Conservation (phyloP, 2,888 invertebrate genomes). For the Acrocyrtus sp. region DNA sequence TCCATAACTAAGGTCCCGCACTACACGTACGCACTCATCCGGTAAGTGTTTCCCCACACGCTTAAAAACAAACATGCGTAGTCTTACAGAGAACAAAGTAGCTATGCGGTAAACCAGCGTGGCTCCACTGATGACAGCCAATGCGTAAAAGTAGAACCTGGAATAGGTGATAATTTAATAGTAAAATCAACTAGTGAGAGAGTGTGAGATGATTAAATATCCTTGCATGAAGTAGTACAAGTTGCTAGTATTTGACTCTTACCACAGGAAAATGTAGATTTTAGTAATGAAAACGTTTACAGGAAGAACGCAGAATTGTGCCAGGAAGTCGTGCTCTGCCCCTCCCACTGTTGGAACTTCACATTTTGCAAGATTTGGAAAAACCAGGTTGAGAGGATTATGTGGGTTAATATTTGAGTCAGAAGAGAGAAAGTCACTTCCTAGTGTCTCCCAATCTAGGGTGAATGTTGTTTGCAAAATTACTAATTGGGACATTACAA, state of each 20-base stretch:
- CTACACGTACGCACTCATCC: slow-evolving; percentile 5
- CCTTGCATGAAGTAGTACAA: too few species aligned
- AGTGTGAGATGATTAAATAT: neutral
- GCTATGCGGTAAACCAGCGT: slow-evolving; percentile 16
- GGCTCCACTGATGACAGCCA: slow-evolving; percentile 5
- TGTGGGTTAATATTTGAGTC: slow-evolving; percentile 12
- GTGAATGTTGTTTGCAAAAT: slow-evolving; percentile 13
- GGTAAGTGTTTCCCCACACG: neutral
- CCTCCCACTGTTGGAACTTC: slow-evolving; percentile 15
- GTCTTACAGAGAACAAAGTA: slow-evolving; percentile 10
- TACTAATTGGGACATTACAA: slow-evolving; percentile 29
- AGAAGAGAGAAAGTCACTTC: slow-evolving; percentile 29
- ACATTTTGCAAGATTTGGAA: slow-evolving; percentile 45
- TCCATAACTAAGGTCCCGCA: slow-evolving; percentile 14
- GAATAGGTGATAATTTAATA: neutral
- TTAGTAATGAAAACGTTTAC: slow-evolving; percentile 50
- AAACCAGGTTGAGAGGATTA: slow-evolving; percentile 21
- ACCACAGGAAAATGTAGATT: slow-evolving; percentile 53
- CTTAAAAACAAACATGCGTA: slow-evolving; percentile 26
- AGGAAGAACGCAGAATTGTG: slow-evolving; percentile 47
- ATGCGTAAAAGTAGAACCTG: slow-evolving; percentile 32
- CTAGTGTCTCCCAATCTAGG: neutral
- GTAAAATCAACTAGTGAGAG: neutral
- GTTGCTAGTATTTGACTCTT: slow-evolving; percentile 1
- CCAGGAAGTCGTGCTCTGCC: neutral